These are phyloP conservation scores for Rotaria sp. DNA, from an alignment of 2,888 invertebrate species.

Conservation along the genomic window DNA sequence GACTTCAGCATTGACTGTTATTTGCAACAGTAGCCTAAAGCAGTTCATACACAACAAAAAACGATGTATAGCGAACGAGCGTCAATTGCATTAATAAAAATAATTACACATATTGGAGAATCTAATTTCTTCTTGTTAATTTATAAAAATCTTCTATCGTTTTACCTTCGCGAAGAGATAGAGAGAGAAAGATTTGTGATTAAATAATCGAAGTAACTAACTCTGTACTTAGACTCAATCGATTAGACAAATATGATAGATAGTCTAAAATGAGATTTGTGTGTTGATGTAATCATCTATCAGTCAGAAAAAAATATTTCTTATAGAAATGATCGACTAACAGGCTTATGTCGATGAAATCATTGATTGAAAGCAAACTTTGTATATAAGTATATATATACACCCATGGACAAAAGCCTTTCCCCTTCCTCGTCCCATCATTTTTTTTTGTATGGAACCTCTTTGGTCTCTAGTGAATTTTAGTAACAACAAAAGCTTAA, in stretches of 20 bases:
- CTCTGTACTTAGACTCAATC: neutral
- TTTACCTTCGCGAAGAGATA: neutral
- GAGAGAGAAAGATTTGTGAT: neutral
- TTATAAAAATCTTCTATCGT: neutral
- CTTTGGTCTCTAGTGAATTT: no score
- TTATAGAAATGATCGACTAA: neutral
- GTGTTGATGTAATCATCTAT: neutral
- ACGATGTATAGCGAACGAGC: neutral
- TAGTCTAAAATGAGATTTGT: neutral
- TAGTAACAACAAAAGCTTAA: no score
- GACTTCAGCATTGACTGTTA: neutral
- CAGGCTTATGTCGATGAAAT: neutral
- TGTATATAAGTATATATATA: no score
- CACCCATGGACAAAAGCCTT: no score
- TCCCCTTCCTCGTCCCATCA: no score
- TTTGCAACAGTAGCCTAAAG: neutral
- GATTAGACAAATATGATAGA: neutral
- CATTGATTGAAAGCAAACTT: neutral
- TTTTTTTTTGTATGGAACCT: no score
- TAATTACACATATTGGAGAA: neutral
- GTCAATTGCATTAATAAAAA: neutral
- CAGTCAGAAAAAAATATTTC: neutral
- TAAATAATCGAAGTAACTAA: neutral
- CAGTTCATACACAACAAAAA: neutral
- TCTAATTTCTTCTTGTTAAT: neutral